These are phyloP conservation scores for Ectemnius lituratus DNA, from an alignment of 2,888 invertebrate species.

Conservation along the genomic window DNA sequence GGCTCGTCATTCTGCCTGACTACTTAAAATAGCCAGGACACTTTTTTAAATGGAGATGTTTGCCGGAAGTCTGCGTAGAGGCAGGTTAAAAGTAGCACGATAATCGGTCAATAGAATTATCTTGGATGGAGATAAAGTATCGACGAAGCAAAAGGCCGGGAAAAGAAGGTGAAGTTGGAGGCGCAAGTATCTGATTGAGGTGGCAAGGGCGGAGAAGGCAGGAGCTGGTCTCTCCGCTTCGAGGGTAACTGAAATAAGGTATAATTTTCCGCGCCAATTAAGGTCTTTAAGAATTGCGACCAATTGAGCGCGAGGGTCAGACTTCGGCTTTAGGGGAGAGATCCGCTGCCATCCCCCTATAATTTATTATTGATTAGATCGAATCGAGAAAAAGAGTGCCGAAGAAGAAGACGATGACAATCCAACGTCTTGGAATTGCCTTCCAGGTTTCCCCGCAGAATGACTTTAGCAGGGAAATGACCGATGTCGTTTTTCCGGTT, in stretches of 20 bases:
- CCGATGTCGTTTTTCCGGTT: constrained; percentile 55
- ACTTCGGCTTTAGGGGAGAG: constrained; percentile 72
- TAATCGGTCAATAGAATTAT: too few species aligned
- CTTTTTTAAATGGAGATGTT: too few species aligned
- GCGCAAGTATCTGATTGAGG: constrained; percentile 9
- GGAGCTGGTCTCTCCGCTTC: constrained; percentile 43
- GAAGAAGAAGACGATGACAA: constrained; percentile 30
- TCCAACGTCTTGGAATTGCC: constrained; percentile 47
- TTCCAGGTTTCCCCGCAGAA: constrained; percentile 1
- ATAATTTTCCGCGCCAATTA: constrained; percentile 78
- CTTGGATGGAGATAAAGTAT: too few species aligned
- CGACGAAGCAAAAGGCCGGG: too few species aligned
- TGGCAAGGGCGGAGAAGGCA: constrained; percentile 18
- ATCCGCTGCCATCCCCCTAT: constrained; percentile 73
- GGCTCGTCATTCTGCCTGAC: too few species aligned
- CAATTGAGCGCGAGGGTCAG: constrained; percentile 78
- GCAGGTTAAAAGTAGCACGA: too few species aligned
- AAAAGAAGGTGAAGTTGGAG: not conserved
- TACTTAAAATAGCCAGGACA: too few species aligned
- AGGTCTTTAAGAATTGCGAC: constrained; percentile 78
- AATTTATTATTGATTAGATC: constrained; percentile 78
- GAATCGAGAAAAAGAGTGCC: constrained; percentile 67
- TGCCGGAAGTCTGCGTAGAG: too few species aligned
- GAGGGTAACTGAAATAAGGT: constrained; percentile 75
- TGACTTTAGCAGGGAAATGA: constrained; percentile 46